phyloP scores from a whole-genome alignment of 2,888 invertebrate species.

The Nomada goodeniana region DNA sequence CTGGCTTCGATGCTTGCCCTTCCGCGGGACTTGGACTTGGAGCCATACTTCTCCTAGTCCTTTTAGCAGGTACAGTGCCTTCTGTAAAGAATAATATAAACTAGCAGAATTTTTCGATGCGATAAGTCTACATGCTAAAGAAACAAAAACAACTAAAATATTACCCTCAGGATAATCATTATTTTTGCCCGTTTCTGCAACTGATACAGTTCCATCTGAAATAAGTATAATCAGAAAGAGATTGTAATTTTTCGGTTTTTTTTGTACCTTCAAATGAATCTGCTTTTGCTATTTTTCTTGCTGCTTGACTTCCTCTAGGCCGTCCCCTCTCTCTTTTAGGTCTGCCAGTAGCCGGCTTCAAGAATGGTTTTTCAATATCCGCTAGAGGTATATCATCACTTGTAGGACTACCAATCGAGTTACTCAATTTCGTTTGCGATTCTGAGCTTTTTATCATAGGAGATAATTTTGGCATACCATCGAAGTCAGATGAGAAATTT shows the following conservation, averaged over 20 bases:
- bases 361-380: constrained; percentile 79
- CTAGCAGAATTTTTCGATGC: constrained; percentile 1
- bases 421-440: constrained; percentile 70
- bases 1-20: constrained; percentile 83
- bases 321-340: constrained; percentile 78
- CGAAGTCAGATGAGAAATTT: constrained; percentile 76
- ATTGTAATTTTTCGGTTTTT: constrained; percentile 1
- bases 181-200: constrained; percentile 77
- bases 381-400: constrained; percentile 75
- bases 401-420: constrained; percentile 71
- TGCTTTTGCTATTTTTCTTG: constrained; percentile 77
- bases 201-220: constrained; percentile 76
- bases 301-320: constrained; percentile 73
- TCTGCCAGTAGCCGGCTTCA: constrained; percentile 78
- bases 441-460: constrained; percentile 78
- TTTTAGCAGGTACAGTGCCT: constrained; percentile 76
- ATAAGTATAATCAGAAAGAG: constrained; percentile 30
- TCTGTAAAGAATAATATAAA: constrained; percentile 68
- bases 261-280: constrained; percentile 77
- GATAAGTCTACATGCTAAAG: not conserved
- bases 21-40: constrained; percentile 84
- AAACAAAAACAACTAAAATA: not conserved
- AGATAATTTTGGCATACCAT: constrained; percentile 82
- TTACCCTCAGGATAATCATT: constrained; percentile 81
- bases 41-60: constrained; percentile 80